These are phyloP conservation scores for Cinclus mexicanus DNA, from an alignment of 2,113 vertebrate genomes.

Conservation along the genomic window DNA sequence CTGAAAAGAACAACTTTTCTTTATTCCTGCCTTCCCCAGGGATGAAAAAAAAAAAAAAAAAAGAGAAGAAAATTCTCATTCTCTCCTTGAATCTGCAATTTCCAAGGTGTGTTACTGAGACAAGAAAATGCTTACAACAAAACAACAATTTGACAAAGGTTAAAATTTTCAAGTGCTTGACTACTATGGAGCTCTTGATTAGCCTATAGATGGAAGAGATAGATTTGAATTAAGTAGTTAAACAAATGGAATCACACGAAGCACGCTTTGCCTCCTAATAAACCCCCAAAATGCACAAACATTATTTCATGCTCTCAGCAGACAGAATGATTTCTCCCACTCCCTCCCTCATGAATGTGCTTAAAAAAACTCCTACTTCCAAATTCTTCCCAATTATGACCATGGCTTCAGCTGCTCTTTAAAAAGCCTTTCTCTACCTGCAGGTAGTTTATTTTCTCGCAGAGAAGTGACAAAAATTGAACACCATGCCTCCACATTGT, in stretches of 20 bases:
- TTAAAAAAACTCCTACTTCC: neutral
- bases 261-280: neutral
- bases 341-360: neutral
- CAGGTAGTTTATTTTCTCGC: neutral
- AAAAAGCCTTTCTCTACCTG: neutral
- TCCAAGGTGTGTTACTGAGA: neutral
- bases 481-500: neutral
- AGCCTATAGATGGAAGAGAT: neutral
- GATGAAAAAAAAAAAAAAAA: neutral
- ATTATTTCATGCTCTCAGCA: neutral
- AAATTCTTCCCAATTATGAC: neutral
- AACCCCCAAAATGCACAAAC: neutral
- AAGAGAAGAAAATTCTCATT: neutral
- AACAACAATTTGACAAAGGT: neutral
- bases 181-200: neutral
- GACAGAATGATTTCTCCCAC: slow-evolving; percentile 31
- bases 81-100: neutral
- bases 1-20: neutral
- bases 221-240: neutral
- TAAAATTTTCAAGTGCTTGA: neutral
- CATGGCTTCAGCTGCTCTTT: neutral
- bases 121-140: neutral
- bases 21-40: neutral
- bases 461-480: neutral
- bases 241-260: neutral